Conservation (phyloP, 1,140 invertebrate species). For the Xylocopa sonorina region DNA sequence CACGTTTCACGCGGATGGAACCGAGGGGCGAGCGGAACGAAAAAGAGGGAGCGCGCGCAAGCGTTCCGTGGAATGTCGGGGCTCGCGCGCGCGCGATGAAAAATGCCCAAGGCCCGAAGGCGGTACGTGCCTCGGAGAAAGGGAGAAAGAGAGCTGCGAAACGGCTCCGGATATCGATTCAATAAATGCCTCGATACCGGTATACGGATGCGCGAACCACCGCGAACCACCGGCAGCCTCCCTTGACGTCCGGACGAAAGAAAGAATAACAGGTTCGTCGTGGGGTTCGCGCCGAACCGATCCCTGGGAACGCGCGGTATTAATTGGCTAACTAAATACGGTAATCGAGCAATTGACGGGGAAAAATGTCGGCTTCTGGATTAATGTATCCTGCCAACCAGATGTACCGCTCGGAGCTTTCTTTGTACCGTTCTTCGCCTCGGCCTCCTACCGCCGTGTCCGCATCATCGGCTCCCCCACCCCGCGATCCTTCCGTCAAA, state of each 20-base stretch:
- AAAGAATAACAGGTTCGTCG: slow-evolving; percentile 32
- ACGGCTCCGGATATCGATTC: slow-evolving; percentile 67
- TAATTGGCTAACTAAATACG: slow-evolving; percentile 69
- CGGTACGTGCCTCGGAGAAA: slow-evolving; percentile 59
- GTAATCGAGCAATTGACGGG: slow-evolving; percentile 24
- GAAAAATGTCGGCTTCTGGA: slow-evolving; percentile 30
- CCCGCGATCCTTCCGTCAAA: no score
- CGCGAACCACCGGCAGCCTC: not conserved
- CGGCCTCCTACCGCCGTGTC: no score
- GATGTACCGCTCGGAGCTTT: not conserved
- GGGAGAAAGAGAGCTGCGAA: slow-evolving; percentile 63
- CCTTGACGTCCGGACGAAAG: slow-evolving; percentile 15
- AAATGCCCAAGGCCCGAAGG: slow-evolving; percentile 63
- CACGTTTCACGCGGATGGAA: no score
- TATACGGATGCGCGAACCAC: slow-evolving; percentile 17
- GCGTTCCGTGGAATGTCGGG: slow-evolving; percentile 53
- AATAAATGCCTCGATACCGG: slow-evolving; percentile 61
- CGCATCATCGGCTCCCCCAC: no score
- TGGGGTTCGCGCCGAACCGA: slow-evolving; percentile 7
- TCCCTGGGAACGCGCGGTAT: slow-evolving; percentile 53
- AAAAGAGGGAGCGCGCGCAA: slow-evolving; percentile 11
- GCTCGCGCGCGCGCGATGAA: slow-evolving; percentile 64
- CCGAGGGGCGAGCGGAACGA: no score
- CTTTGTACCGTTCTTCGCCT: not conserved
- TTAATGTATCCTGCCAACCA: slow-evolving; percentile 6